A percentile compares a stretch with the other conserved stretches of the same genome.
Conservation (phyloP, 2,888 invertebrate genomes). For the Lypha dubia region DNA sequence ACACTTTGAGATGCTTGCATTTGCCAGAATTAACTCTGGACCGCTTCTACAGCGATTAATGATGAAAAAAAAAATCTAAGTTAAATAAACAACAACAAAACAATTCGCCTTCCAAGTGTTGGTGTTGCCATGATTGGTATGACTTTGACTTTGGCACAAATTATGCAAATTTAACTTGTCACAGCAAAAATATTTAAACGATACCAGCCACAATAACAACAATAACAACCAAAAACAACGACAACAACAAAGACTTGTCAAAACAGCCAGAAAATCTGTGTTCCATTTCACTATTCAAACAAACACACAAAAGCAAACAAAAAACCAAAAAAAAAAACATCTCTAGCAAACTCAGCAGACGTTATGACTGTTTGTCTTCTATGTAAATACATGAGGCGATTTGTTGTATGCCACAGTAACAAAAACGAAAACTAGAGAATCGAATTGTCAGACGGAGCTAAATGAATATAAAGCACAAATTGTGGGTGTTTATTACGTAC, state of each 20-base stretch:
- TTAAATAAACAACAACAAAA: constrained; percentile 47
- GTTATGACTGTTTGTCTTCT: constrained; percentile 47
- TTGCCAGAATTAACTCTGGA: not conserved
- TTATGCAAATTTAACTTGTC: constrained; percentile 75
- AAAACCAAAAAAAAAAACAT: too few relatives aligned
- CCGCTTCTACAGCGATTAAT: constrained; percentile 4
- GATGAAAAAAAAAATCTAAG: constrained; percentile 30
- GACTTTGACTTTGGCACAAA: constrained; percentile 76
- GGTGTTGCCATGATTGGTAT: constrained; percentile 69
- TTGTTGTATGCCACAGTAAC: constrained; percentile 49
- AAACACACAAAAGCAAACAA: constrained; percentile 28
- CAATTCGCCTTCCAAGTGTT: constrained; percentile 46
- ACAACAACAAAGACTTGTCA: constrained; percentile 30
- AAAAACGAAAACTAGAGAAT: constrained; percentile 39
- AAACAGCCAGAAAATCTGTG: constrained; percentile 35
- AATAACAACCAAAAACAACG: constrained; percentile 32
- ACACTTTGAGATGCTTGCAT: not conserved
- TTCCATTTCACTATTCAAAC: constrained; percentile 12
- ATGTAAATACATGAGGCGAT: constrained; percentile 38
- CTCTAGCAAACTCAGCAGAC: constrained; percentile 55
- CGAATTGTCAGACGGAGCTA: constrained; percentile 17
- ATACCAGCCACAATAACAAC: constrained; percentile 53
- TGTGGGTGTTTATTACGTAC: constrained; percentile 71
- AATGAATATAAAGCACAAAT: constrained; percentile 35
- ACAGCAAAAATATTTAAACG: constrained; percentile 65